Base-by-base conservation (phyloP, 2,888 invertebrate genomes). In the Willowsia nigromaculata region DNA sequence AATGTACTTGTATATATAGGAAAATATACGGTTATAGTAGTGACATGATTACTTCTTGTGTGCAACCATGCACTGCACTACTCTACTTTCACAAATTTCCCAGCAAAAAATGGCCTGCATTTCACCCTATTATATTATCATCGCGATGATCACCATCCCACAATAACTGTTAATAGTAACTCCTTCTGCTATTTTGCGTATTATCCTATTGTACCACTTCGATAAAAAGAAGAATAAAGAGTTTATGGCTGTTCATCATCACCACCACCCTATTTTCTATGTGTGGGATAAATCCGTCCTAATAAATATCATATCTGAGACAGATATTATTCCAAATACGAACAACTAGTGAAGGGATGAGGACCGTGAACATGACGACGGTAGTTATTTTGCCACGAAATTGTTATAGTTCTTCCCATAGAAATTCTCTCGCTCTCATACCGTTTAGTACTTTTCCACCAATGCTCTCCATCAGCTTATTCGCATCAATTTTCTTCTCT, bases 61-160 rank as follows among this genome's bases (percentile, higher is more conserved):
- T 82, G 59, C 82, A 74, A 15, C 18, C 47, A 82, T 82, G 82
- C 80, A 56, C 56, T 33, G 56, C 40, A 80, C 74, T 74, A 74
- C 74, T 47, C 74, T 47, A 74, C 81, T 81, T 81, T 81, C 40
- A 27, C n/a, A 62, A 11, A 27, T 65, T 11, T 82, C 22, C 15
- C 50, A 27, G 33, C 11, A 18, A 56, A 33, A 53, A n/a, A 65
- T 71, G 2, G 13, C 25, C 6, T 74, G 47, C 47, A 74, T 15
- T 43, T 27, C n/a, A 27, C 15, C 25, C 74, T 5, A 74, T 25
- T n/a, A 47, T 47, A 47, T 50, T 43, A 74, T 74, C 27, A 74
- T 74, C 27, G n/a, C n/a, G n/a, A n/a, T n/a, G n/a, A 27, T 22
- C 50, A 50, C 18, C 50, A 1, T 11, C 50, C 50, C 1, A 5